Evolutionary conservation across 2,888 invertebrate species (phyloP), one percentile per base, ranked within the genome.

Genomic region (Periphyllus acericola): DNA sequence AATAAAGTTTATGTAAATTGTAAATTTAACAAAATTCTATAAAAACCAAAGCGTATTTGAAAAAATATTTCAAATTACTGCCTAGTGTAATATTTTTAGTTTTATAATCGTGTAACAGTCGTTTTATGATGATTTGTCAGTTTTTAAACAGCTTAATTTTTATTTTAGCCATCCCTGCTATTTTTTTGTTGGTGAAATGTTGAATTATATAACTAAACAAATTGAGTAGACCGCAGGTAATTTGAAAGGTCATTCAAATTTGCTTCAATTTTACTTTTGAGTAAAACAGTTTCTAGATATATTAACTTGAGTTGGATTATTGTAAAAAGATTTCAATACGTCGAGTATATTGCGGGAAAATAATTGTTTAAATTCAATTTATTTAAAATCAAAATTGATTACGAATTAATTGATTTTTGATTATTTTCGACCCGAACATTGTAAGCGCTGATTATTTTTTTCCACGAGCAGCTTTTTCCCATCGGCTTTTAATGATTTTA

Each of bases 141-240:
- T 32, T 52, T 32, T 52, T 21, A n/a, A n/a, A 52, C 76, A 78
- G 29, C 32, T 78, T 52, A 52, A 52, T 78, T 78, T 46, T 52
- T 78, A 21, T 8, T 29, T 55, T 25, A 21, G 32, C 52, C 21
- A 0, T 52, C 2, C 21, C 21, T 21, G 32, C n/a, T 29, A 68
- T 68, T 68, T 68, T 68, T 11, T 68, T 9, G 11, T 68, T 29
- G 29, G 8, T 9, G 29, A 68, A 68, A 68, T 8, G 68, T 68
- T 29, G 14, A 29, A 68, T 68, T 25, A 17, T 78, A 52, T 32
- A 32, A 11, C 29, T n/a, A 5, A 78, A 46, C 11, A 14, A 78
- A 52, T 78, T 78, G 29, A n/a, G 78, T 78, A 78, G 52, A 52
- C 32, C n/a, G n/a, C n/a, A n/a, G 32, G 52, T 78, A 32, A 78